Evolutionary conservation across 1,140 invertebrate species (phyloP), one percentile per base, ranked within the genome.

Genomic region (Stratiolaelaps scimitus): DNA sequence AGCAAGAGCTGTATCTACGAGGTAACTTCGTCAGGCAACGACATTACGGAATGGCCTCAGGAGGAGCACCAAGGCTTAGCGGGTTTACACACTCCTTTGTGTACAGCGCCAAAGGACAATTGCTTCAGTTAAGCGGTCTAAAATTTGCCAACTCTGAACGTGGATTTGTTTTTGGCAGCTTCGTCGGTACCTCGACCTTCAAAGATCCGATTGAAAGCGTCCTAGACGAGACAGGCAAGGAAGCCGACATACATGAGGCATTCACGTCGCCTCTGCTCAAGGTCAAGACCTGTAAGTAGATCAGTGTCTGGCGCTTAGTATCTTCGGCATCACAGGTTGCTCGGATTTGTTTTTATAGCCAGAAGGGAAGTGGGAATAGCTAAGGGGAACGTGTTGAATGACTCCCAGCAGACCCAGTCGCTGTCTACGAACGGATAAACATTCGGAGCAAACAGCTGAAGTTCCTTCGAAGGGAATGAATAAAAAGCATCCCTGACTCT

Each of bases 201-300:
- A 26, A 60, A 10, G 53, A 60, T 10, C 15, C 1, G 0, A 34
- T 60, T 15, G 53, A 60, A 34, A 29, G 26, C 4, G 28, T 60
- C 15, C 15, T 20, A 1, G 26, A 17, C 10, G 23, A 26, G 2
- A 1, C 2, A 1, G 53, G 23, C 1, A 34, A 6, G 5, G 15
- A 60, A 60, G 53, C 23, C 2, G 34, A 34, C 23, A 15, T 26
- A 15, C 13, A 17, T 29, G 53, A 60, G 15, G 53, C 26, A 6
- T 26, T 60, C 26, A 29, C 26, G 6, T 15, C 53, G 13, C 53
- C 53, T 15, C n/a, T 29, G 6, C 53, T 60, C 1, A 1, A 60
- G 23, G 26, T 60, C 53, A 60, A 34, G 6, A 17, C 53, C 10
- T 60, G 23, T 60, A 34, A 60, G 53, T 60, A n/a, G n/a, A n/a